These are phyloP conservation scores for Sebastes kiyomatsui DNA, from an alignment of 2,797 vertebrate species.

Conservation along the genomic window DNA sequence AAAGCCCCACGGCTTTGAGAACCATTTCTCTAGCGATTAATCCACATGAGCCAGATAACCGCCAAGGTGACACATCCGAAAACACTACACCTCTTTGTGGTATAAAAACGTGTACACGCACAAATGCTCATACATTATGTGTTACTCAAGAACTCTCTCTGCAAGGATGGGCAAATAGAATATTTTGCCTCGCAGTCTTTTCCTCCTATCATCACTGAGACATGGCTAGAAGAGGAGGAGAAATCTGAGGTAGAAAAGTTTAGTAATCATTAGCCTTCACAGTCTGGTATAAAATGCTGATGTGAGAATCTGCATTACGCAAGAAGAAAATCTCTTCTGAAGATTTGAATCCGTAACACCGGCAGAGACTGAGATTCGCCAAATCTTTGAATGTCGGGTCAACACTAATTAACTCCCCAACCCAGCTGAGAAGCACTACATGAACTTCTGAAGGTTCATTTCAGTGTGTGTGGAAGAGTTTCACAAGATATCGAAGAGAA, in stretches of 20 bases:
- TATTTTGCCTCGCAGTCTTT: conserved; percentile 24
- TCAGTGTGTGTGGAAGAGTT: not conserved
- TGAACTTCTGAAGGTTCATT: conserved; percentile 3
- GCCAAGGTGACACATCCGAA: conserved; percentile 43
- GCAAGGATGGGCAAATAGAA: conserved; percentile 49
- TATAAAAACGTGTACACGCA: not conserved
- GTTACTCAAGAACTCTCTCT: conserved; percentile 32
- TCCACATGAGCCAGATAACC: conserved; percentile 53
- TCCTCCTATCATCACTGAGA: not conserved
- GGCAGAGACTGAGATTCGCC: not conserved
- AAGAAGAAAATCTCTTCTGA: conserved; percentile 22
- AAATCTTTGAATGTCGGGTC: conserved; percentile 22
- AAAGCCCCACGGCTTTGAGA: conserved; percentile 30
- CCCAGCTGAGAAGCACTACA: not conserved
- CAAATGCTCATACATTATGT: conserved; percentile 1
- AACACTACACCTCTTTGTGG: not conserved
- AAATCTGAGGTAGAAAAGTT: conserved; percentile 8
- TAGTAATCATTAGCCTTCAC: conserved; percentile 19
- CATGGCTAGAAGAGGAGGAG: not conserved
- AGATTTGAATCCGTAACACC: conserved; percentile 13
- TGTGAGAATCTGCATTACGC: conserved; percentile 1
- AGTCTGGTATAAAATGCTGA: conserved; percentile 1
- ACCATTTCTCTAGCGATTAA: conserved; percentile 44
- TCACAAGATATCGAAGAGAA: not conserved
- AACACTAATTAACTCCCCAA: conserved; percentile 52